Evolutionary conservation across 2,113 vertebrate genomes (phyloP).

Genomic region (Rhabdornis inornatus): DNA sequence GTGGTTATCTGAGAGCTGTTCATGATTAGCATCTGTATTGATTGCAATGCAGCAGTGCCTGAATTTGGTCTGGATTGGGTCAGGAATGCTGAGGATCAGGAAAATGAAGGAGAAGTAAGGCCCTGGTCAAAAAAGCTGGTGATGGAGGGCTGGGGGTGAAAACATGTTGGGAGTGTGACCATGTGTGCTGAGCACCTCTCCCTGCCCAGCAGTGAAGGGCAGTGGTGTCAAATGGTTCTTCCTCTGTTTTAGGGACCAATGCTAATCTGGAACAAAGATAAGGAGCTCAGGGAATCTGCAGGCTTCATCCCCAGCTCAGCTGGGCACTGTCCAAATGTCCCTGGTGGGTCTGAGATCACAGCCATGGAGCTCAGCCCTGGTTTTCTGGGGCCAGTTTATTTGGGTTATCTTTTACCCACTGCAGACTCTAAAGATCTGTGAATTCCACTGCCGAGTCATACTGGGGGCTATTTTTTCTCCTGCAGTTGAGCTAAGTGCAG

Average conservation of each 20-base stretch:
- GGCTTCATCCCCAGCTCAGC: accelerated
- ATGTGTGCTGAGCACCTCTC: not conserved
- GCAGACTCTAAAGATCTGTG: not conserved
- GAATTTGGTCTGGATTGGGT: not conserved
- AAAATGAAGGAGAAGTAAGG: not conserved
- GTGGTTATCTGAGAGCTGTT: not conserved
- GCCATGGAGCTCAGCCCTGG: not conserved
- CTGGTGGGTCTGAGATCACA: not conserved
- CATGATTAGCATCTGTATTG: conserved; percentile 14
- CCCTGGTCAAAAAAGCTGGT: not conserved
- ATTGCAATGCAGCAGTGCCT: conserved; percentile 18
- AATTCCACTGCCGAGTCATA: not conserved
- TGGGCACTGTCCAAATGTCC: not conserved
- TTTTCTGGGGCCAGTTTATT: not conserved
- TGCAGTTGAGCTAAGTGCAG: not conserved
- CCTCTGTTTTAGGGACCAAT: accelerated
- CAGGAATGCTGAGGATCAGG: not conserved
- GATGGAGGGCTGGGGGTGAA: not conserved
- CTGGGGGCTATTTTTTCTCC: not conserved
- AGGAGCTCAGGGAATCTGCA: not conserved
- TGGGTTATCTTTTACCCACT: not conserved
- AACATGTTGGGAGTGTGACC: accelerated
- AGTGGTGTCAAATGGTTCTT: not conserved
- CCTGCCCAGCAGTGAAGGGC: not conserved
- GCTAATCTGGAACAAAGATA: not conserved